Evolutionary conservation across 2,797 vertebrate genomes (phyloP).

Genomic region (Sebastes nivosus): DNA sequence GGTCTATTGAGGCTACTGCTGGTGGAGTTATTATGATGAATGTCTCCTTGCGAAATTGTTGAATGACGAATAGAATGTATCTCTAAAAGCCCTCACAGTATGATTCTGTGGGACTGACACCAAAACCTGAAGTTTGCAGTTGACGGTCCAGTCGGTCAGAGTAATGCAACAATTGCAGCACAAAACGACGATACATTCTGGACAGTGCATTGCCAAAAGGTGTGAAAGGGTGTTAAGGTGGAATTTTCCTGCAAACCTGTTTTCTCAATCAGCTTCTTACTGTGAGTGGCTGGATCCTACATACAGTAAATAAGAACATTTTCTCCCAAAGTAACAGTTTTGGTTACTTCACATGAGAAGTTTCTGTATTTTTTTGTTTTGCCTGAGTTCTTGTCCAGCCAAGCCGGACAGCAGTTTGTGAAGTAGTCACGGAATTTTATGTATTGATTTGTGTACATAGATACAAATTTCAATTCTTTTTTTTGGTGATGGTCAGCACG

Average conservation of each 20-base stretch:
- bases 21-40: background rate
- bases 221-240: background rate
- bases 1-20: background rate
- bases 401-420: rapidly evolving
- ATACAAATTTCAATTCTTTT: too few species aligned
- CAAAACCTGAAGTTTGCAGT: background rate
- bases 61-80: background rate
- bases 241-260: background rate
- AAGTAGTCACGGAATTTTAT: too few species aligned
- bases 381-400: too few species aligned
- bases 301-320: too few species aligned
- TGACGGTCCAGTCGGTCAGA: background rate
- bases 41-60: too few species aligned
- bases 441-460: too few species aligned
- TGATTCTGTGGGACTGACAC: background rate
- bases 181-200: background rate
- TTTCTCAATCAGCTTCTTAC: background rate
- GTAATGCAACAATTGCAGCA: background rate
- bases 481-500: too few species aligned
- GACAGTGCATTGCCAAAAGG: background rate
- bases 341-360: too few species aligned
- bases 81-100: background rate
- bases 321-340: too few species aligned
- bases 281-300: too few species aligned
- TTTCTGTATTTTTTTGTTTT: too few species aligned